phyloP scores from a whole-genome alignment of 2,797 vertebrate species.

The Loriculus beryllinus region DNA sequence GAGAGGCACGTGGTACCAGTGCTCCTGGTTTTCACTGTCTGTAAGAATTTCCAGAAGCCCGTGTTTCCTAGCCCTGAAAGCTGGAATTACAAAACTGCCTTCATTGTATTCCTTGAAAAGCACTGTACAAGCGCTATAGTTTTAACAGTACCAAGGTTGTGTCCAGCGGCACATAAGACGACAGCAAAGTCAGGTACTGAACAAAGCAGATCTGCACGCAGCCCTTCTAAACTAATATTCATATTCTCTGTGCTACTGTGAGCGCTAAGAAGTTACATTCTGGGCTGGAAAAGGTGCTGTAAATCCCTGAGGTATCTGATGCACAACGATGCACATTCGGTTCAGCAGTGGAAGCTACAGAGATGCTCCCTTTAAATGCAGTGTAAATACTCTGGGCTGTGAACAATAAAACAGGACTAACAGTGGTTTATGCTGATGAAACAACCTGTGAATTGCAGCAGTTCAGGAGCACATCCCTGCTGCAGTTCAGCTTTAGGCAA shows the following conservation, averaged over 20 bases:
- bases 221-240: neutral
- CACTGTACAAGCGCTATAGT: rapidly evolving
- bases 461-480: neutral
- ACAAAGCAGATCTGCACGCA: neutral
- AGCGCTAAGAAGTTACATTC: neutral
- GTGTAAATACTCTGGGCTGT: neutral
- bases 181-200: neutral
- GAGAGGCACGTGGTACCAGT: neutral
- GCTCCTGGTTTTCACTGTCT: neutral
- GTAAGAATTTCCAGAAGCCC: neutral
- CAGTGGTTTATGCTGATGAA: neutral
- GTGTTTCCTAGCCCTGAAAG: neutral
- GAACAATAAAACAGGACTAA: neutral
- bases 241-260: rapidly evolving
- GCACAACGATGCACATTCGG: neutral
- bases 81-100: neutral
- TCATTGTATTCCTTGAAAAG: neutral
- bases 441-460: neutral
- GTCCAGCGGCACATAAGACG: neutral
- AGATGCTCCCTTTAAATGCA: neutral
- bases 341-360: neutral
- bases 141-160: neutral
- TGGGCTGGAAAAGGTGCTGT: neutral
- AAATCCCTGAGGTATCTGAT: neutral
- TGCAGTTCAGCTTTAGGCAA: neutral